A percentile compares a stretch with the other conserved stretches of the same genome.
These are phyloP conservation scores for Drosophila burlai DNA, from an alignment of 1,140 invertebrate genomes.

Conservation along the genomic window DNA sequence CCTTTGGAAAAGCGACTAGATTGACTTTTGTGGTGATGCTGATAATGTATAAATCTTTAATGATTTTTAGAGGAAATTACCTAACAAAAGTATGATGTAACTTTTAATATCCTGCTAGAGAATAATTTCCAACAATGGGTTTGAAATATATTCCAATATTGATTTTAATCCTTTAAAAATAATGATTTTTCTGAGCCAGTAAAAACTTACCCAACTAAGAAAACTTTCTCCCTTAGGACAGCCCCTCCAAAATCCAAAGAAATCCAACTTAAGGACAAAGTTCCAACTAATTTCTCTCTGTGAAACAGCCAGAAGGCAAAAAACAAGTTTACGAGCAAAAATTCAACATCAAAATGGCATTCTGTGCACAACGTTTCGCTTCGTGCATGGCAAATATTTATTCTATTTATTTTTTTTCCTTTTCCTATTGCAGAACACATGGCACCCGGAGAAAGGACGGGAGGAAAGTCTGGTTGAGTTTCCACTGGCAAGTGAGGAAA, in stretches of 20 bases:
- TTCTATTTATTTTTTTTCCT: slow-evolving; percentile 25
- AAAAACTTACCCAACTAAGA: not conserved
- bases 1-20: too few relatives aligned
- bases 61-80: too few relatives aligned
- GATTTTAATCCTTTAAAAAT: not conserved
- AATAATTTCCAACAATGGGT: not conserved
- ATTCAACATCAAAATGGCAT: slow-evolving; percentile 65
- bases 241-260: not conserved
- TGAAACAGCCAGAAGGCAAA: slow-evolving; percentile 11
- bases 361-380: slow-evolving; percentile 51
- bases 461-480: not conserved
- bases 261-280: not conserved
- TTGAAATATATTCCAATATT: not conserved
- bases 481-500: not conserved
- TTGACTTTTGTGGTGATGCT: too few relatives aligned
- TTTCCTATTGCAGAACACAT: slow-evolving; percentile 25
- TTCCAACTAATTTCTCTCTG: not conserved
- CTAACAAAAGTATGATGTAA: not conserved
- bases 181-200: too few relatives aligned
- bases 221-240: not conserved
- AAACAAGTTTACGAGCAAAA: slow-evolving; percentile 54
- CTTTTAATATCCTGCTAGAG: not conserved
- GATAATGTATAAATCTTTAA: too few relatives aligned
- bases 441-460: slow-evolving; percentile 15
- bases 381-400: slow-evolving; percentile 70